Conservation (phyloP, 2,113 vertebrate species). For the Leptodactylus fuscus region DNA sequence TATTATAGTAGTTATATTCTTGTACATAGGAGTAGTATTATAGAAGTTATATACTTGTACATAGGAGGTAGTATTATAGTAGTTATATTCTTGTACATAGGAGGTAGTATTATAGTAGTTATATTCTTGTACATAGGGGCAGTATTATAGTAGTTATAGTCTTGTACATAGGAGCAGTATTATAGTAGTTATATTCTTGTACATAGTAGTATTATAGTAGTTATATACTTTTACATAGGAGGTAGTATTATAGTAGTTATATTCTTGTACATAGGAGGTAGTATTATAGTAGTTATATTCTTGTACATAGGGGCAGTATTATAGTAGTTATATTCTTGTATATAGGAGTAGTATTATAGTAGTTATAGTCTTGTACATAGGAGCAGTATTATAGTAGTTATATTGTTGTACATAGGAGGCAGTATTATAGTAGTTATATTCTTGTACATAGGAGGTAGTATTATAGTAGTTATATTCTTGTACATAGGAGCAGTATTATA, state of each 20-base stretch:
- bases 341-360: neutral
- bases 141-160: neutral
- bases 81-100: constrained; percentile 1
- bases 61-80: constrained; percentile 10
- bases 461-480: constrained; percentile 6
- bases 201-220: neutral
- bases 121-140: neutral
- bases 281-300: neutral
- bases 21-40: neutral
- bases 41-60: neutral
- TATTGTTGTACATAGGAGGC: neutral
- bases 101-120: constrained; percentile 2
- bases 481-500: neutral
- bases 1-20: constrained; percentile 7
- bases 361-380: neutral
- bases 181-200: neutral
- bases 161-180: neutral
- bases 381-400: neutral
- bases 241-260: neutral
- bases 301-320: neutral
- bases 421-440: neutral
- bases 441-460: neutral
- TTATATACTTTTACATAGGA: neutral
- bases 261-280: neutral
- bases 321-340: constrained; percentile 6